Percentiles rank a stretch among this genome's conserved stretches.
Conservation (phyloP, 2,888 invertebrate genomes). For the Pachycephus smyrnensis region DNA sequence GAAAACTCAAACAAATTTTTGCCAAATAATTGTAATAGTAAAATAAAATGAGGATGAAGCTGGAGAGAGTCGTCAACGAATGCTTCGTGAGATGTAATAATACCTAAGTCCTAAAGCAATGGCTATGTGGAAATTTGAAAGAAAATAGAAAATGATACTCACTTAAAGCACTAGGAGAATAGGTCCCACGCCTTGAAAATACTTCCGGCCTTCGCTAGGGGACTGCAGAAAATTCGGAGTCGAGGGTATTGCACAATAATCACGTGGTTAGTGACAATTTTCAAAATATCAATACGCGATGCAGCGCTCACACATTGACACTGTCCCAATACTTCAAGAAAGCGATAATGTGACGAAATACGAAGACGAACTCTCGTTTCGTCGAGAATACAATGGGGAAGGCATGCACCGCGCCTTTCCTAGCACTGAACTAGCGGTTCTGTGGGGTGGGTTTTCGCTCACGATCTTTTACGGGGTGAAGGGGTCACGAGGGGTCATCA, state of each 20-base stretch:
- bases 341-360: neutral
- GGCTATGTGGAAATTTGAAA: neutral
- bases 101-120: neutral
- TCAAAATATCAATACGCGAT: neutral
- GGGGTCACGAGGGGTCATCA: conserved; percentile 1
- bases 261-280: neutral
- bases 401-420: conserved; percentile 48
- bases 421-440: conserved; percentile 38
- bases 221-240: neutral
- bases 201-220: neutral
- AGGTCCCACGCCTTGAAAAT: neutral
- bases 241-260: neutral
- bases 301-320: neutral
- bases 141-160: neutral
- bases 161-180: neutral
- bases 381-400: conserved; percentile 14
- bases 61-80: neutral
- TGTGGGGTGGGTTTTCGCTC: conserved; percentile 22
- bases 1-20: neutral
- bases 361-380: neutral
- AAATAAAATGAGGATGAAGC: neutral
- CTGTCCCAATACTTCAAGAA: neutral
- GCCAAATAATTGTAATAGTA: neutral
- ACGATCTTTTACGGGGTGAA: neutral
- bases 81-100: neutral